A percentile compares a stretch with the other conserved stretches of the same genome.
Evolutionary conservation across 64 coral and sea anemone species (phyloP).

Genomic region (Acropora yongei): DNA sequence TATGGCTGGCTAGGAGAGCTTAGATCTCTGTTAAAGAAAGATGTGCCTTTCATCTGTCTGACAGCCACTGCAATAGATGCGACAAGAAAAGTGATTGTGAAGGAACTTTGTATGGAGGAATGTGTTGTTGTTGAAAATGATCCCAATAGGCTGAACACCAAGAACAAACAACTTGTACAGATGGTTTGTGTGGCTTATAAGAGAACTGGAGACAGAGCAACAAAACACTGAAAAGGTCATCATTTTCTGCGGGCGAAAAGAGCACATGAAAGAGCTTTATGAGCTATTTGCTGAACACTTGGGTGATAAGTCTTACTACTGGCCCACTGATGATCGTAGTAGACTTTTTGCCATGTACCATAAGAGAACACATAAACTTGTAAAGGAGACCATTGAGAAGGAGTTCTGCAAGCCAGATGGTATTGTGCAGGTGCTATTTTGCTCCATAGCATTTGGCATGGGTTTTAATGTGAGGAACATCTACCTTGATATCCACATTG

Average conservation of each 20-base stretch:
- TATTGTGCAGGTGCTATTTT: conserved; percentile 68
- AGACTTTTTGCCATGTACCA: conserved; percentile 80
- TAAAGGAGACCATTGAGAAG: conserved; percentile 57
- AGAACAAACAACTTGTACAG: too few relatives aligned
- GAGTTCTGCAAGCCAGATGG: conserved; percentile 71
- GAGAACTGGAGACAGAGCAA: conserved; percentile 43
- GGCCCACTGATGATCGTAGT: conserved; percentile 50
- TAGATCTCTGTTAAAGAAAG: conserved; percentile 59
- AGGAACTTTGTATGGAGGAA: conserved; percentile 53
- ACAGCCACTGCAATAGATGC: conserved; percentile 71
- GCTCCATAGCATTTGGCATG: conserved; percentile 73
- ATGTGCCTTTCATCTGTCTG: conserved; percentile 51
- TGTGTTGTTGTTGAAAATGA: conserved; percentile 41
- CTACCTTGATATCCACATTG: conserved; percentile 66
- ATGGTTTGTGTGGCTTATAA: conserved; percentile 61
- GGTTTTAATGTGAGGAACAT: conserved; percentile 61
- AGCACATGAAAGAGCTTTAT: conserved; percentile 77
- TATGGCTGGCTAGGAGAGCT: conserved; percentile 62
- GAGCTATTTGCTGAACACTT: conserved; percentile 51
- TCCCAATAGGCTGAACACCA: conserved; percentile 58
- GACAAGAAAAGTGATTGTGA: conserved; percentile 27
- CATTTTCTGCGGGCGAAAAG: conserved; percentile 57
- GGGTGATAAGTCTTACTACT: conserved; percentile 35
- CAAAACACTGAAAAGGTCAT: conserved; percentile 57
- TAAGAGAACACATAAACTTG: conserved; percentile 61